Base-by-base conservation (phyloP, 2,797 vertebrate genomes). In the Pogoniulus pusillus region DNA sequence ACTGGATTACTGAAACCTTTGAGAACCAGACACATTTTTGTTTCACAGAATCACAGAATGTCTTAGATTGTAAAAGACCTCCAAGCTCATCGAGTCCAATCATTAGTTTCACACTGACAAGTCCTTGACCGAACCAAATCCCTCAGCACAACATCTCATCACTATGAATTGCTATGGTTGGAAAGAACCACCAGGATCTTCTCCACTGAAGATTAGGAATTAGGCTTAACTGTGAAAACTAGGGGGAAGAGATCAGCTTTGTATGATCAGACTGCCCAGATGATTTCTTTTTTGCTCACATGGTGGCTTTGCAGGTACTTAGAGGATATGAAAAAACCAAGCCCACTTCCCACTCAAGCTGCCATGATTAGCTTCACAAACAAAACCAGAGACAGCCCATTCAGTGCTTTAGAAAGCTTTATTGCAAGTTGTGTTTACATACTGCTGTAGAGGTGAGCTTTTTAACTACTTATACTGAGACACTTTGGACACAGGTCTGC, bases 381-480 rank as follows among this genome's bases (percentile, higher is more conserved):
- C 35, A 92, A 90, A 93, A 84, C 9, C 58, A 70, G 55, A 82
- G 66, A 37, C 47, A 90, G 81, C 16, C 43, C 35, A 64, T 35
- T 19, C 41, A 55, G 62, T 97, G 96, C 96, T 97, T 98, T 95
- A 96, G 96, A 97, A 97, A 98, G 98, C 97, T 98, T 98, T 98
- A 98, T 98, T 98, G 97, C 96, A 97, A 96, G 95, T 96, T 97
- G 95, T 96, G 95, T 97, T 98, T 97, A 98, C 96, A 98, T 94
- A 93, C 91, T 4, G 93, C 87, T 92, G 95, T 96, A 97, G 95
- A 97, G 92, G 96, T 98, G 96, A 96, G 96, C 95, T 96, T 84
- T 79, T 88, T 18, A 95, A 89, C 76, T 90, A 94, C 79, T 86
- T 96, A 92, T 96, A 89, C 95, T 93, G 97, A 96, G 81, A 96